These are phyloP conservation scores for Calonectris borealis DNA, from an alignment of 2,113 vertebrate species.

Conservation along the genomic window DNA sequence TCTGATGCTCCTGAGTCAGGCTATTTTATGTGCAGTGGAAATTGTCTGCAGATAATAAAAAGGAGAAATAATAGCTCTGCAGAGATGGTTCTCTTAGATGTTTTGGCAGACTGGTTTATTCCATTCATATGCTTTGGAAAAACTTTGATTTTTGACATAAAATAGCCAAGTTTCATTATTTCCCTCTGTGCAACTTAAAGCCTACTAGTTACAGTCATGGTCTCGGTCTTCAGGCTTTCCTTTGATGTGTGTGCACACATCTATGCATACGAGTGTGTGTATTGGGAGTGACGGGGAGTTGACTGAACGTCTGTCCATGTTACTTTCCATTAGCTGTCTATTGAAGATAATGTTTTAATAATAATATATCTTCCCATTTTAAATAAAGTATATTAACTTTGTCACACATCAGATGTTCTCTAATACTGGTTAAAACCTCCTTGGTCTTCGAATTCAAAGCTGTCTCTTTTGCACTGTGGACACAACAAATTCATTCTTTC, in stretches of 20 bases:
- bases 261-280: rapidly evolving
- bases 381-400: background rate
- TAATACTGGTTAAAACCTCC: background rate
- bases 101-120: background rate
- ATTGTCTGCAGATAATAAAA: conserved; percentile 21
- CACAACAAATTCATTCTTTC: background rate
- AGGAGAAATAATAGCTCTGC: conserved; percentile 41
- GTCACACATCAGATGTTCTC: background rate
- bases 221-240: background rate
- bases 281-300: rapidly evolving
- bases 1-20: conserved; percentile 9
- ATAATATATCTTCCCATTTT: background rate
- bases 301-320: background rate
- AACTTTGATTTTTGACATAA: background rate
- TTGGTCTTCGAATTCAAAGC: background rate
- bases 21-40: conserved; percentile 2
- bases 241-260: background rate
- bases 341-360: background rate
- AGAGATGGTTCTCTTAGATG: background rate
- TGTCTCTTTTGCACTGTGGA: background rate
- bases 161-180: conserved; percentile 14
- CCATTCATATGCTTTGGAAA: background rate
- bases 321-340: background rate
- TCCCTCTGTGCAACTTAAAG: background rate
- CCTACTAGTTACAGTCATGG: background rate